Percentiles rank a stretch among this genome's conserved stretches.
phyloP scores from a whole-genome alignment of 1,140 invertebrate genomes.

The Leptinotarsa lineolata region DNA sequence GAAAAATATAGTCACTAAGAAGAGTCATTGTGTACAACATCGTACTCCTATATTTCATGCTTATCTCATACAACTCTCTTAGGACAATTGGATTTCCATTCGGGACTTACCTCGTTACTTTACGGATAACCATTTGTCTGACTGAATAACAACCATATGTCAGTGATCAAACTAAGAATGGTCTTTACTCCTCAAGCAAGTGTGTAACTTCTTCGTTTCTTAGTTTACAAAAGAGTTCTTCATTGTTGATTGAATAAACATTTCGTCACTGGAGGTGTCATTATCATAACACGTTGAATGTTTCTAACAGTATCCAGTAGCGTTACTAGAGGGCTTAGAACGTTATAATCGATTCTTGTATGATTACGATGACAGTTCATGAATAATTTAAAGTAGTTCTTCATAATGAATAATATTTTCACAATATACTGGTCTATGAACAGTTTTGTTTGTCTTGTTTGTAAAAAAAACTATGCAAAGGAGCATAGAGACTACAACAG shows the following conservation, averaged over 20 bases:
- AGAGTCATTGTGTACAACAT: no score
- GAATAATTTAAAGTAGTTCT: not conserved
- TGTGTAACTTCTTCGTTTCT: not conserved
- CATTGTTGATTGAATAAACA: conserved; percentile 6
- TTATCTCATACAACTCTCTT: no score
- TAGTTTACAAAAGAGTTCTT: not conserved
- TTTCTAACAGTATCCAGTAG: not conserved
- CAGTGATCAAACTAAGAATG: not conserved
- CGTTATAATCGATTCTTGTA: no score
- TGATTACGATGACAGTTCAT: no score
- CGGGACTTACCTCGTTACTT: no score
- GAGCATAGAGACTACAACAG: no score
- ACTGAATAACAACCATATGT: not conserved
- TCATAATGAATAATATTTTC: not conserved
- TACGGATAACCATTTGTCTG: no score
- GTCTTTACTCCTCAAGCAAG: not conserved
- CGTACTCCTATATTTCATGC: no score
- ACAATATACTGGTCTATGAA: conserved; percentile 1
- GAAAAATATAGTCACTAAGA: no score
- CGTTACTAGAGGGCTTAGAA: not conserved
- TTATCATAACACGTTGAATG: conserved; percentile 1
- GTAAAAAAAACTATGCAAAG: no score
- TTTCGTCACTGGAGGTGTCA: conserved; percentile 5
- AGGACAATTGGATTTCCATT: no score
- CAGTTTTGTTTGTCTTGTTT: not conserved